These are phyloP conservation scores for Ischnura elegans DNA, from an alignment of 2,888 invertebrate genomes.

Conservation along the genomic window DNA sequence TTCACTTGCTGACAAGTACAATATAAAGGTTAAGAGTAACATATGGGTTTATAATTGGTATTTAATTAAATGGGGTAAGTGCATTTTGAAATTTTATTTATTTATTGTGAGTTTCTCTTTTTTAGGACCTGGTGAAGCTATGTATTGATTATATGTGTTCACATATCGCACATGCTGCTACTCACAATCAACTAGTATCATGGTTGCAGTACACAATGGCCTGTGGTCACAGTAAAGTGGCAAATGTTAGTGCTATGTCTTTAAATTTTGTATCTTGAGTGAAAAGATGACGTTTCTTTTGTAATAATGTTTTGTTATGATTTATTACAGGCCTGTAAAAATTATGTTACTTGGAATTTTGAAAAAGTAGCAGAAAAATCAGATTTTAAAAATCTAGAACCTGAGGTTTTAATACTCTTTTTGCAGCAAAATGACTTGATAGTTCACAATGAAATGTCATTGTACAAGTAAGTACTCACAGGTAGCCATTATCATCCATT, in stretches of 20 bases:
- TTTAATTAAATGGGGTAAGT: conserved; percentile 18
- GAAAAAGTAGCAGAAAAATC: conserved; percentile 88
- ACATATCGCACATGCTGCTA: conserved; percentile 91
- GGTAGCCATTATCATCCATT: no score
- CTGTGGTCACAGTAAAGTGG: conserved; percentile 87
- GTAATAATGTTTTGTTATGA: not conserved
- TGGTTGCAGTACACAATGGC: conserved; percentile 95
- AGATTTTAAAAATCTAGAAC: conserved; percentile 91
- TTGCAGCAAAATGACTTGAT: conserved; percentile 93
- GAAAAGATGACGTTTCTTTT: conserved; percentile 32
- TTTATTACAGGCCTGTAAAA: conserved; percentile 83
- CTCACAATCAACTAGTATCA: conserved; percentile 89
- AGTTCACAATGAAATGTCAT: conserved; percentile 91
- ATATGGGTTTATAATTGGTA: not conserved
- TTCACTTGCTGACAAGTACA: conserved; percentile 96
- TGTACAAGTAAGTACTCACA: conserved; percentile 82
- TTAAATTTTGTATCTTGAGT: not conserved
- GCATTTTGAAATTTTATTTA: no score
- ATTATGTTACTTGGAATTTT: conserved; percentile 95
- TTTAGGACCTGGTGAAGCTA: conserved; percentile 88
- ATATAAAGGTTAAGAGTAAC: conserved; percentile 84
- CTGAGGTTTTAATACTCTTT: conserved; percentile 87
- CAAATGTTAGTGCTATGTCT: conserved; percentile 77
- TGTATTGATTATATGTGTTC: conserved; percentile 93
- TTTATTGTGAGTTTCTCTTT: no score